A percentile compares a stretch with the other conserved stretches of the same genome.
Evolutionary conservation across 1,140 invertebrate genomes (phyloP).

Genomic region (Macrotrachela quadricornifera): DNA sequence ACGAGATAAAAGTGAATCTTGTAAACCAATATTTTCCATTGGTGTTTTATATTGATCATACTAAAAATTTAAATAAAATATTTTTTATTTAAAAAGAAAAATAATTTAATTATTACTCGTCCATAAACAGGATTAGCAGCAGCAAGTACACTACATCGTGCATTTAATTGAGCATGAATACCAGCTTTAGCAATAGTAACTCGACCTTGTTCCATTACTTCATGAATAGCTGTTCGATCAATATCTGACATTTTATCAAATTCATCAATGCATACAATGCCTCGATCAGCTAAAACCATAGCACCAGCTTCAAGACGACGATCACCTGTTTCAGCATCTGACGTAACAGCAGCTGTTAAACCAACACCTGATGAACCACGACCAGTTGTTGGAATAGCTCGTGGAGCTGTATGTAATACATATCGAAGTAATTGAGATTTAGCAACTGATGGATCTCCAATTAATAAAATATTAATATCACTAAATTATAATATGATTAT

Average conservation of each 20-base stretch:
- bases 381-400: constrained; percentile 87
- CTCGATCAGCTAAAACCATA: constrained; percentile 94
- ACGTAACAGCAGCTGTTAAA: constrained; percentile 73
- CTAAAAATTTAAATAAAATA: too few relatives aligned
- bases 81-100: too few relatives aligned
- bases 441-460: constrained; percentile 94
- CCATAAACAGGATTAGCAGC: constrained; percentile 99
- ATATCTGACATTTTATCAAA: constrained; percentile 99
- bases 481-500: constrained; percentile 14
- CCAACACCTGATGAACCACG: constrained; percentile 84
- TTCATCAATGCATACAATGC: constrained; percentile 96
- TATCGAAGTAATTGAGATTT: constrained; percentile 86
- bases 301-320: constrained; percentile 77
- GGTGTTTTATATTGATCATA: constrained; percentile 97
- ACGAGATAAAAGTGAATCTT: constrained; percentile 90
- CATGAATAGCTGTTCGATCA: constrained; percentile 93
- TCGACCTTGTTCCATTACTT: constrained; percentile 53
- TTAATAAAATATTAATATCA: constrained; percentile 86
- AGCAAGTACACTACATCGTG: constrained; percentile 84
- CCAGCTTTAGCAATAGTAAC: constrained; percentile 97
- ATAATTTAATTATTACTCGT: constrained; percentile 33
- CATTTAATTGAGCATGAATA: constrained; percentile 90
- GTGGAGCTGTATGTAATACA: constrained; percentile 70
- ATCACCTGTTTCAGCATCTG: constrained; percentile 24
- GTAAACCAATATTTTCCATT: constrained; percentile 94